Evolutionary conservation across 2,888 invertebrate genomes (phyloP).

Genomic region (Limnephilus rhombicus): DNA sequence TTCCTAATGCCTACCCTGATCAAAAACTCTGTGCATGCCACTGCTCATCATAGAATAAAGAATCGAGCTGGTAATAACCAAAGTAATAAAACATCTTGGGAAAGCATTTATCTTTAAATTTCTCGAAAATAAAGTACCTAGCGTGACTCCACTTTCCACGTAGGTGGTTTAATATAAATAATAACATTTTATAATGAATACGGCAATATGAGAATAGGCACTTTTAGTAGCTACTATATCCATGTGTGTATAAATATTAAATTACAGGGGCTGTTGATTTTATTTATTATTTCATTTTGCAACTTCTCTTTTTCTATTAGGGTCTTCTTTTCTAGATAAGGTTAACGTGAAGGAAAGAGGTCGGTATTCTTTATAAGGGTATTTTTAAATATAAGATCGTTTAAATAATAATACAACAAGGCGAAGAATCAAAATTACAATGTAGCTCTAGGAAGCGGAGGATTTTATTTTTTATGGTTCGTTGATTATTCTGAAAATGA

Average conservation of each 20-base stretch:
- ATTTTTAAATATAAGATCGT: background rate
- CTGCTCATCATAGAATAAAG: too few species aligned
- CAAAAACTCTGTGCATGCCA: too few species aligned
- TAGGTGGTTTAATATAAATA: background rate
- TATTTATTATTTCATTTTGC: background rate
- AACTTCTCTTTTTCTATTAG: background rate
- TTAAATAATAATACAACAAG: background rate
- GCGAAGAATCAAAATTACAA: background rate
- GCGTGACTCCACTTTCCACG: background rate
- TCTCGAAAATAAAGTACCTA: background rate
- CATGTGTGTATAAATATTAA: background rate
- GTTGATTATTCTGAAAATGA: background rate
- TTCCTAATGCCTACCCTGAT: too few species aligned
- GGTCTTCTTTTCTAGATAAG: background rate
- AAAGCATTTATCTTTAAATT: background rate
- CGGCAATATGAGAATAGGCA: background rate
- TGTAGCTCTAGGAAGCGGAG: background rate
- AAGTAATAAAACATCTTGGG: background rate
- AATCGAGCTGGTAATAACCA: background rate
- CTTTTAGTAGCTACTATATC: background rate
- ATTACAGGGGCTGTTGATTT: background rate
- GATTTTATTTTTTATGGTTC: background rate
- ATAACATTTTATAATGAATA: background rate
- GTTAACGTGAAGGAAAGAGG: background rate
- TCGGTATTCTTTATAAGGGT: background rate